A percentile compares a stretch with the other conserved stretches of the same genome.
phyloP scores from a whole-genome alignment of 2,888 invertebrate species.

The Hemithea aestivaria region DNA sequence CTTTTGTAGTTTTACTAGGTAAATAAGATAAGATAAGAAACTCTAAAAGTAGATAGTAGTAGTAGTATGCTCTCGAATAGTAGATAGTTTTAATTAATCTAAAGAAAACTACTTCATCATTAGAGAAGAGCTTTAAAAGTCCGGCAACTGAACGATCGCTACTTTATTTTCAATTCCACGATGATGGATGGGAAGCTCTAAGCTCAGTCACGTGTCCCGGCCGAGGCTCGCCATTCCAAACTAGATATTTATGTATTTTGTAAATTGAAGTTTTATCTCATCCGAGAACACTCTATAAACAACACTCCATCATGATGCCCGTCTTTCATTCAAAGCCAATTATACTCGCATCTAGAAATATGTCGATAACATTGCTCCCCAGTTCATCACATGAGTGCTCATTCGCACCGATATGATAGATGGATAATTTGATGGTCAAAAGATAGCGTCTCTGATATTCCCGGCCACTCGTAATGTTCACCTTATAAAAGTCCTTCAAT shows the following conservation, averaged over 20 bases:
- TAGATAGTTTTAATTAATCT: no score
- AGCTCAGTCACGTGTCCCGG: slow-evolving; percentile 6
- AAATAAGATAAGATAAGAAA: no score
- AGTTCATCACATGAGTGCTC: slow-evolving; percentile 7
- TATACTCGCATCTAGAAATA: slow-evolving; percentile 7
- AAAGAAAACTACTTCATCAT: no score
- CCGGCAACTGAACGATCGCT: no score
- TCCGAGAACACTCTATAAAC: slow-evolving; percentile 17
- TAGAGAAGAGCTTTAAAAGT: no score
- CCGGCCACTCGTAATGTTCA: background rate
- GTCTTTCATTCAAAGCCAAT: slow-evolving; percentile 17
- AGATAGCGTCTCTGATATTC: no score
- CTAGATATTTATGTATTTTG: slow-evolving; percentile 11
- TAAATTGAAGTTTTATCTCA: slow-evolving; percentile 18
- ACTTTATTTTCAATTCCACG: slow-evolving; percentile 10
- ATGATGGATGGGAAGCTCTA: slow-evolving; percentile 13
- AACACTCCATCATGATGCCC: slow-evolving; percentile 15
- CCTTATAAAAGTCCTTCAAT: background rate
- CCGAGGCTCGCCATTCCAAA: slow-evolving; percentile 4
- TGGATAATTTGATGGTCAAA: slow-evolving; percentile 3
- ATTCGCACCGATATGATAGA: slow-evolving; percentile 4
- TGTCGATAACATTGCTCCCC: slow-evolving; percentile 7
- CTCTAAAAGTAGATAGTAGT: no score
- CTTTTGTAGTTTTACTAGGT: no score
- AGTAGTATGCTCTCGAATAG: no score